Conservation (phyloP, 1,140 invertebrate species). For the Lethrus apterus region DNA sequence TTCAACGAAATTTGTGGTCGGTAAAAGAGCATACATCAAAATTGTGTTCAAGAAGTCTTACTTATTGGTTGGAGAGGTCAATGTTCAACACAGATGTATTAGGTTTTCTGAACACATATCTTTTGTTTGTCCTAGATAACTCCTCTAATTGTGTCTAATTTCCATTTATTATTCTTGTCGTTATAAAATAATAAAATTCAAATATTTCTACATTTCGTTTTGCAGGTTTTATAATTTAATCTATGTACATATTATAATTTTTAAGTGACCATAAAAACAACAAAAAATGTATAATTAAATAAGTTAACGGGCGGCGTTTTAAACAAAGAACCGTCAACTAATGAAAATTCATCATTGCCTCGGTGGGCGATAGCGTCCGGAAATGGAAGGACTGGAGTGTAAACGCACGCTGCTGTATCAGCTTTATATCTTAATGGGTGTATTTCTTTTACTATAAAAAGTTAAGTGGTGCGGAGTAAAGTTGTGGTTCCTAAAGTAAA, state of each 20-base stretch:
- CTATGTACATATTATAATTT: neutral
- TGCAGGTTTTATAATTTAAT: neutral
- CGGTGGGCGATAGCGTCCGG: neutral
- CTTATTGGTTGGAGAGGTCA: too few species aligned
- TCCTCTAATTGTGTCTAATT: neutral
- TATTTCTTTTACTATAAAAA: neutral
- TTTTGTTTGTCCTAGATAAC: too few species aligned
- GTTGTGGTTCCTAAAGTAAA: too few species aligned
- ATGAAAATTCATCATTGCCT: neutral
- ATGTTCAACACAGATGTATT: too few species aligned
- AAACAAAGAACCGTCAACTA: neutral
- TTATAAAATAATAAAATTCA: neutral
- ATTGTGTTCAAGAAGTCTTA: too few species aligned
- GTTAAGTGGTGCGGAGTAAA: conserved; percentile 6
- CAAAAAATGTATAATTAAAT: neutral
- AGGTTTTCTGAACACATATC: too few species aligned
- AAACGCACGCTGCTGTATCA: neutral
- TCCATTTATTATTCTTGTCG: neutral
- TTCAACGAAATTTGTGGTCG: too few species aligned
- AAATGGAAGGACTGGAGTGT: conserved; percentile 3
- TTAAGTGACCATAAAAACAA: neutral
- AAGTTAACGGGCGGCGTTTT: neutral
- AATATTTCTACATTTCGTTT: neutral
- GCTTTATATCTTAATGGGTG: conserved; percentile 4
- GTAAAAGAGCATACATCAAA: too few species aligned